phyloP scores from a whole-genome alignment of 2,888 invertebrate species.

The Villa cingulata region DNA sequence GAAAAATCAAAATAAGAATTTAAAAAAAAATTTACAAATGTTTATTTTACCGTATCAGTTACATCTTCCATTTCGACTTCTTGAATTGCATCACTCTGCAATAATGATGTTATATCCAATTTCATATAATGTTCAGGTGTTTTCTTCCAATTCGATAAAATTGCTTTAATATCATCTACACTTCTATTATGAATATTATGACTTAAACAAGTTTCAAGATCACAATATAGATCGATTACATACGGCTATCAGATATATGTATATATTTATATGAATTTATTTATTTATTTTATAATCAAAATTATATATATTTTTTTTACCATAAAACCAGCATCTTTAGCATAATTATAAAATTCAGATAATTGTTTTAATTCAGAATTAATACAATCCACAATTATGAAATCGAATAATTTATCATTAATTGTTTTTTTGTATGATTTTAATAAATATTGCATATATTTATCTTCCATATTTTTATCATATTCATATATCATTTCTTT shows the following conservation, averaged over 20 bases:
- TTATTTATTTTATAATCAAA: not conserved
- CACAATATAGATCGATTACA: constrained; percentile 75
- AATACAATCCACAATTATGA: constrained; percentile 84
- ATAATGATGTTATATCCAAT: constrained; percentile 66
- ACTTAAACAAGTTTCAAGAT: constrained; percentile 60
- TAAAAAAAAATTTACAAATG: not conserved
- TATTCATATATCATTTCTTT: constrained; percentile 54
- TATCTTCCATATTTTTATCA: constrained; percentile 68
- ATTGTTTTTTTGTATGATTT: constrained; percentile 85
- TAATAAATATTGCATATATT: constrained; percentile 66
- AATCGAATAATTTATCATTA: constrained; percentile 79
- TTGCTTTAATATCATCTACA: constrained; percentile 61
- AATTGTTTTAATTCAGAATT: constrained; percentile 71
- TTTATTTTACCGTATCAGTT: constrained; percentile 35
- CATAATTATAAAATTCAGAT: constrained; percentile 78
- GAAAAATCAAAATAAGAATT: constrained; percentile 14
- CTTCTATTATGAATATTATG: constrained; percentile 74
- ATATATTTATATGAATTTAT: too few relatives aligned
- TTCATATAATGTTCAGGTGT: constrained; percentile 71
- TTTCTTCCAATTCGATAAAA: constrained; percentile 56
- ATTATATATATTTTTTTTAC: constrained; percentile 20
- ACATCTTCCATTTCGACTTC: constrained; percentile 78
- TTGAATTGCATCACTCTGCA: constrained; percentile 69
- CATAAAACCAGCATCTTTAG: constrained; percentile 42
- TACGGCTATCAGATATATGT: constrained; percentile 66